Percentiles rank a stretch among this genome's conserved stretches.
Evolutionary conservation across 2,113 vertebrate genomes (phyloP).

Genomic region (Neogale vison): DNA sequence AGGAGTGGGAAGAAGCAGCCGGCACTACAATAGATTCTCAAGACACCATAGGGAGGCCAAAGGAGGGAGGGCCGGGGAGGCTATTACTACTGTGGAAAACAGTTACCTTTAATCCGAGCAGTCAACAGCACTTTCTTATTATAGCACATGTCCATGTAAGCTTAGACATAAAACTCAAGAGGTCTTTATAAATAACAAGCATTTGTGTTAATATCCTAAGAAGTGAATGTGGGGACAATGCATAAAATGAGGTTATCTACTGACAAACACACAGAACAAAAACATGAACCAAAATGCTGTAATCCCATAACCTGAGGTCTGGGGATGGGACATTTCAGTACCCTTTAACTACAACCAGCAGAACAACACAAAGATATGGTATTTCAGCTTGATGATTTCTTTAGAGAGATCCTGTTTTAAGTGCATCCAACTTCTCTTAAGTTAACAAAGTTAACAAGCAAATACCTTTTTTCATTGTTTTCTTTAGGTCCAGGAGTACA

Average conservation of each 20-base stretch:
- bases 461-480: background rate
- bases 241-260: background rate
- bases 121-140: conserved; percentile 1
- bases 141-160: background rate
- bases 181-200: conserved; percentile 32
- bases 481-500: background rate
- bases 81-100: background rate
- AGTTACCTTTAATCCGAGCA: background rate
- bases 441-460: background rate
- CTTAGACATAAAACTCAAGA: conserved; percentile 30
- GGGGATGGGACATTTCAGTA: background rate
- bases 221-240: background rate
- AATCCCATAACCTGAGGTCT: background rate
- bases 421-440: background rate
- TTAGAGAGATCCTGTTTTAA: background rate
- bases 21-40: background rate
- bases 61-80: background rate
- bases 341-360: background rate
- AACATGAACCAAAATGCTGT: background rate
- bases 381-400: background rate
- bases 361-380: background rate
- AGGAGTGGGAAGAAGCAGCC: background rate
- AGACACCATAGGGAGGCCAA: background rate
- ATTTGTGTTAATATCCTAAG: background rate
- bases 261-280: background rate